Percentiles rank a stretch among this genome's conserved stretches.
phyloP scores from a whole-genome alignment of 1,140 invertebrate species.

The Heliconius himera region DNA sequence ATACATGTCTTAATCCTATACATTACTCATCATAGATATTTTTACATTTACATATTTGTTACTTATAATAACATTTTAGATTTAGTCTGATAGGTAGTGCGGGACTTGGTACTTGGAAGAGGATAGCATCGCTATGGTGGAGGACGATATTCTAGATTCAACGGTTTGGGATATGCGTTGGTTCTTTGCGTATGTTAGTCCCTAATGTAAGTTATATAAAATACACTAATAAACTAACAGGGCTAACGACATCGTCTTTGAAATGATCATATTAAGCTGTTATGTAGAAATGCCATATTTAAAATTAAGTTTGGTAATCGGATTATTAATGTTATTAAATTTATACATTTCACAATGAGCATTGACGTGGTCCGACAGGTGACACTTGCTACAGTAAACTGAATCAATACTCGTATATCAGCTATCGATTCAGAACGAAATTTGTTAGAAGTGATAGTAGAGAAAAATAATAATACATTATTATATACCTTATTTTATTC shows the following conservation, averaged over 20 bases:
- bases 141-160: too few species aligned
- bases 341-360: slow-evolving; percentile 51
- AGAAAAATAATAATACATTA: background rate
- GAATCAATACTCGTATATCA: slow-evolving; percentile 56
- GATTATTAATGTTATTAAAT: slow-evolving; percentile 60
- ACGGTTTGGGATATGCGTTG: too few species aligned
- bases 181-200: too few species aligned
- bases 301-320: slow-evolving; percentile 40
- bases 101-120: too few species aligned
- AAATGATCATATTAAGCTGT: background rate
- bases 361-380: slow-evolving; percentile 54
- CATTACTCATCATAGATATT: too few species aligned
- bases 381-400: slow-evolving; percentile 65
- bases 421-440: slow-evolving; percentile 38
- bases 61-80: too few species aligned
- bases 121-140: too few species aligned
- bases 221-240: background rate
- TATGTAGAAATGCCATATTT: slow-evolving; percentile 12
- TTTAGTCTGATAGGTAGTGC: too few species aligned
- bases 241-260: background rate
- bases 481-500: too few species aligned
- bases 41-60: too few species aligned
- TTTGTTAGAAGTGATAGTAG: background rate
- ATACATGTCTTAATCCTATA: too few species aligned
- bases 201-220: too few species aligned